A percentile compares a stretch with the other conserved stretches of the same genome.
Conservation (phyloP, 2,888 invertebrate genomes). For the Auanema sp. region DNA sequence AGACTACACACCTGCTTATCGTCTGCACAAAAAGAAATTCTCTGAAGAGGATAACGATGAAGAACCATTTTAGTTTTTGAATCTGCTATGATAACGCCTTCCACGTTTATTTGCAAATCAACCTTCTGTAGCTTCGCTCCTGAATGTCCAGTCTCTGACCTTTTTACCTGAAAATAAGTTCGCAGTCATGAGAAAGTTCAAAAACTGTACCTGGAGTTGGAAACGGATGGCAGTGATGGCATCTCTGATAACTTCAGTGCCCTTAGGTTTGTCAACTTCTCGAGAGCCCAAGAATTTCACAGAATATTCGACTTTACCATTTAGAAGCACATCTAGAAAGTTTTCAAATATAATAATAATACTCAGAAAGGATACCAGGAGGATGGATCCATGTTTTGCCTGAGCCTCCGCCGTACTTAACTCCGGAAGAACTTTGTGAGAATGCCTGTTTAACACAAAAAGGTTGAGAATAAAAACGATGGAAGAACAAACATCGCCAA, state of each 20-base stretch:
- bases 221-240: slow-evolving; percentile 83
- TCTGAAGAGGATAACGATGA: slow-evolving; percentile 91
- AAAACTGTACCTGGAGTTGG: slow-evolving; percentile 51
- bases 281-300: slow-evolving; percentile 96
- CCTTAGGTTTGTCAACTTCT: slow-evolving; percentile 92
- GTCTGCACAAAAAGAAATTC: slow-evolving; percentile 98
- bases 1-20: slow-evolving; percentile 75
- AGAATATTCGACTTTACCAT: slow-evolving; percentile 93
- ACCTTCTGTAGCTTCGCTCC: slow-evolving; percentile 80
- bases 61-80: slow-evolving; percentile 74
- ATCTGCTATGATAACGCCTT: slow-evolving; percentile 90
- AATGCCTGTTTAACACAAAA: slow-evolving; percentile 12
- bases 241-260: slow-evolving; percentile 95
- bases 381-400: slow-evolving; percentile 57
- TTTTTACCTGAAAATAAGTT: slow-evolving; percentile 73
- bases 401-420: slow-evolving; percentile 41
- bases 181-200: not conserved
- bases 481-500: slow-evolving; percentile 18
- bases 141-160: slow-evolving; percentile 77
- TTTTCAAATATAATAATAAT: not conserved
- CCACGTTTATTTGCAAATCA: slow-evolving; percentile 93
- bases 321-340: slow-evolving; percentile 80
- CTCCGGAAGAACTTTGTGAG: slow-evolving; percentile 20
- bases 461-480: not conserved
- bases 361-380: slow-evolving; percentile 36